These are phyloP conservation scores for Chauna torquata DNA, from an alignment of 2,113 vertebrate genomes.

Conservation along the genomic window DNA sequence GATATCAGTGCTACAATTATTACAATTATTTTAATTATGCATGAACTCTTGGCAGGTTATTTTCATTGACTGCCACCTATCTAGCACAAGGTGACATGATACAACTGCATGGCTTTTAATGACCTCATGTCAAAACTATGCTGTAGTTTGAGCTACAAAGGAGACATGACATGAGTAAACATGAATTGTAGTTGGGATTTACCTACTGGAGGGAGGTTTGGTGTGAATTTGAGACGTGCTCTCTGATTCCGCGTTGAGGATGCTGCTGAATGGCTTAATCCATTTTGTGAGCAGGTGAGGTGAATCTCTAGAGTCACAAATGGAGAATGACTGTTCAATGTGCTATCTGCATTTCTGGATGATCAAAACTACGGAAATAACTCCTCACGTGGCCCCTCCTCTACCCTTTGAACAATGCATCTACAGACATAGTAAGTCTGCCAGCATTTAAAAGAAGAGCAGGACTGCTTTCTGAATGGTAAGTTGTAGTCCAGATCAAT, in stretches of 20 bases:
- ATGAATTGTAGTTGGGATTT: neutral
- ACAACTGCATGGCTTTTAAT: neutral
- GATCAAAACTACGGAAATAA: neutral
- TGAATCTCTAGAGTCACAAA: neutral
- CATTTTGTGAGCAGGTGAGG: neutral
- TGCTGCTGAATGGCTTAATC: neutral
- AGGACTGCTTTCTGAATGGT: neutral
- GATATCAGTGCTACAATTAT: neutral
- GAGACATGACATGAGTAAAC: neutral
- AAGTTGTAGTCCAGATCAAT: neutral
- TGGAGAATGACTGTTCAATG: neutral
- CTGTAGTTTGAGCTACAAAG: neutral
- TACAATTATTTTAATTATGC: neutral
- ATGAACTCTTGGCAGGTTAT: neutral
- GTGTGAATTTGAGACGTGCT: neutral
- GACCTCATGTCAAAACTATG: neutral
- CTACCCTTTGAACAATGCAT: neutral
- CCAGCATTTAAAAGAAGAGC: neutral
- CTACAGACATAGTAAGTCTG: neutral
- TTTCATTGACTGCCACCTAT: constrained; percentile 13
- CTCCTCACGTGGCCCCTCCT: neutral
- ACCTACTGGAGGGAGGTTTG: neutral
- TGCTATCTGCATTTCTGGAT: neutral
- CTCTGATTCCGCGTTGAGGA: neutral
- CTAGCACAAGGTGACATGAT: neutral